phyloP scores from a whole-genome alignment of 2,888 invertebrate species.

The Lasiommata megera region DNA sequence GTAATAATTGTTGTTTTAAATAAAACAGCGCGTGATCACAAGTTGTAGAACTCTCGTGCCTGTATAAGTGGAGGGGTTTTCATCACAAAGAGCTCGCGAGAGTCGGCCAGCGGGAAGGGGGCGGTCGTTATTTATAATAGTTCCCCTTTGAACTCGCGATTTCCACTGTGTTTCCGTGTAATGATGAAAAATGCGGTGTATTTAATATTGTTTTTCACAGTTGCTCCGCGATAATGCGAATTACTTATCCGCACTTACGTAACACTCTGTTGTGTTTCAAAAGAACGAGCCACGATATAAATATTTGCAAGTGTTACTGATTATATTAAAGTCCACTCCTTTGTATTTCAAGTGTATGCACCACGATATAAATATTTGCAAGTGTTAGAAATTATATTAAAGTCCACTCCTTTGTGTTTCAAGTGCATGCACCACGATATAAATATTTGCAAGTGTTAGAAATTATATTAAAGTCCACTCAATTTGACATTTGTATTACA shows the following conservation, averaged over 20 bases:
- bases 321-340: no score
- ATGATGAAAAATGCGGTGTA: conserved; percentile 7
- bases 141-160: conserved; percentile 15
- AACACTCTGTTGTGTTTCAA: no score
- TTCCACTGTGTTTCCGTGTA: conserved; percentile 4
- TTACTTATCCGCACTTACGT: not conserved
- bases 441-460: no score
- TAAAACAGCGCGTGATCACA: conserved; percentile 3
- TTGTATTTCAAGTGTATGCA: no score
- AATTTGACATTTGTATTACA: no score
- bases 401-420: no score
- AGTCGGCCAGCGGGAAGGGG: conserved; percentile 1
- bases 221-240: not conserved
- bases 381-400: no score
- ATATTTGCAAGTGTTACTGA: no score
- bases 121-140: conserved; percentile 15
- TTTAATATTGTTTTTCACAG: conserved; percentile 5
- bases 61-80: conserved; percentile 8
- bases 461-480: no score
- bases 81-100: conserved; percentile 8
- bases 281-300: no score
- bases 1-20: conserved; percentile 8
- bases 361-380: no score
- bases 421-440: no score
- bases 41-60: conserved; percentile 7